Evolutionary conservation across 2,888 invertebrate species (phyloP), one percentile per base, ranked within the genome.

Genomic region (Agapetus fuscipes): DNA sequence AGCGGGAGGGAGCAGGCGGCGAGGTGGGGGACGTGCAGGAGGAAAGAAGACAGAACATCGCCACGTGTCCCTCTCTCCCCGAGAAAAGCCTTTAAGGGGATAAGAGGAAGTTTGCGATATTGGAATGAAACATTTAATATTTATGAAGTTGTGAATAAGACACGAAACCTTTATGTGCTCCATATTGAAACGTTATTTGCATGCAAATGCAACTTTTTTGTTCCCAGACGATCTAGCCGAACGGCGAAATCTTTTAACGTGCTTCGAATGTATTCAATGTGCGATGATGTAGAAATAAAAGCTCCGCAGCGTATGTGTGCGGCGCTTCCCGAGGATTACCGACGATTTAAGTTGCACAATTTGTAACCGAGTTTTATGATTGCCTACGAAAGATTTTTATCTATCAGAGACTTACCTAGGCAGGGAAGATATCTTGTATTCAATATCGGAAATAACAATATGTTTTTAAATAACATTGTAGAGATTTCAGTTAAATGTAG

Each of bases 61-160:
- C n/a, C n/a, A n/a, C n/a, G n/a, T n/a, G n/a, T n/a, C n/a, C n/a
- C n/a, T n/a, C n/a, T n/a, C n/a, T n/a, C n/a, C 5, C 20, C 20
- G 20, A 4, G 20, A 6, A 20, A 17, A 28, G 29, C 26, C 28
- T 32, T 39, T 39, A 39, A 15, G 32, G 24, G 27, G 34, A 39
- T 39, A 34, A 37, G 30, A 37, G 37, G 32, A 41, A 45, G 34
- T 41, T 41, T 38, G 41, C 30, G 34, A 41, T 46, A 46, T 43
- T 30, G 40, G 40, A 46, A 43, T 46, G 40, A 43, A 40, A 46
- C 34, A 46, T 43, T 46, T 46, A 43, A 43, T 46, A 46, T 43
- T 46, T 43, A 46, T 46, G 35, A 43, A 46, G 46, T 34, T 40
- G 46, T 46, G 46, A 46, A 46, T 43, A 39, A 46, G 42, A 43